Evolutionary conservation across 2,113 vertebrate genomes (phyloP), one percentile per base, ranked within the genome.

Genomic region (Channa argus): DNA sequence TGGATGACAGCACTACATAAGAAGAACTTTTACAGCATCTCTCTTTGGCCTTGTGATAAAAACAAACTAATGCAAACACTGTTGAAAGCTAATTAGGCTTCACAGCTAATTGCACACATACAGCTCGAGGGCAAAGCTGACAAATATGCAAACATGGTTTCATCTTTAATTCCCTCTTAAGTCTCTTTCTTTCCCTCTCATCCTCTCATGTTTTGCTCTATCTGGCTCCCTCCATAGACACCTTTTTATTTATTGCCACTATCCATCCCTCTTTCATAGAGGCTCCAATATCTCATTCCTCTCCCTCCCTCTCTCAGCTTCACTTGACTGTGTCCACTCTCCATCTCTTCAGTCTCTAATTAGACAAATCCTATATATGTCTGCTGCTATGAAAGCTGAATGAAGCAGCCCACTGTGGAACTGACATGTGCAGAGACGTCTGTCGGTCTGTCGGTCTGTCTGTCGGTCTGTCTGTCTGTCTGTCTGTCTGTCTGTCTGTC

Each of bases 61-160:
- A 65, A 14, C 47, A 54, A 33, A 67, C 50, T 73, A 51, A 73
- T 56, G 56, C 73, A 14, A 37, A 34, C 5, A 37, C 9, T 50
- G 55, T 43, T 36, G 55, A 62, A 55, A 50, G 49, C 55, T 68
- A 73, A 79, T 79, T 73, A 73, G 58, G 37, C 62, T 79, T 41
- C 54, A 72, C 39, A 59, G 45, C 52, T 78, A 33, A 66, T 53
- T 66, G 39, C 5, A 59, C 24, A 50, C 53, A 52, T 15, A 43
- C 62, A 10, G 13, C 47, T 54, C 24, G 5, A 54, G 61, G 60
- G 14, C 36, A 43, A 37, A 64, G 53, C 65, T 66, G 79, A 55
- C 71, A 53, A 70, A 81, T 41, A 80, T 50, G 52, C 33, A 53
- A 46, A 71, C 52, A 60, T 46, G 65, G 43, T 65, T 75, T 70